phyloP scores from a whole-genome alignment of 2,888 invertebrate species.

The Tricholauxania praeusta region DNA sequence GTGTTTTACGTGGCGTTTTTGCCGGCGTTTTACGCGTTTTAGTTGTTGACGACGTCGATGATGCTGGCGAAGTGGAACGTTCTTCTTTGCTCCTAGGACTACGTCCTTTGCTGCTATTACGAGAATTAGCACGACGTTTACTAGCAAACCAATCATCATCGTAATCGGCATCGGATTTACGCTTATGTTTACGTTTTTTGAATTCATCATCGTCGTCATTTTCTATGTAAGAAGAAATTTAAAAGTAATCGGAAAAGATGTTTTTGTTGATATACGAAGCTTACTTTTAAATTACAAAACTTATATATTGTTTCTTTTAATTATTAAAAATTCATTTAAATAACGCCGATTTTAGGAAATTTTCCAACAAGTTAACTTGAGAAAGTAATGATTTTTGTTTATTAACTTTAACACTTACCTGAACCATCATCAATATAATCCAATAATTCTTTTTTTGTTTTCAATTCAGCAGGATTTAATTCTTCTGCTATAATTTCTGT shows the following conservation, averaged over 20 bases:
- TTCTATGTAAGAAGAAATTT: constrained; percentile 49
- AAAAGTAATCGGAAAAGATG: constrained; percentile 24
- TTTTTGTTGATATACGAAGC: constrained; percentile 23
- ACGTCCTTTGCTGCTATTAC: constrained; percentile 62
- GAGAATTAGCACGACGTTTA: constrained; percentile 59
- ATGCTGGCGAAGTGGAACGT: constrained; percentile 63
- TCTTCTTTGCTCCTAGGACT: constrained; percentile 62
- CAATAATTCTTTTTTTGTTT: constrained; percentile 65
- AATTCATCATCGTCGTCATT: constrained; percentile 66
- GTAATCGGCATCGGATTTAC: constrained; percentile 66
- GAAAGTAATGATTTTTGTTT: not conserved
- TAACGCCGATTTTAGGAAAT: no score
- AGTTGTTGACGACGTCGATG: constrained; percentile 62
- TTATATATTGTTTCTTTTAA: not conserved
- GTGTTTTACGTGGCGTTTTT: constrained; percentile 60
- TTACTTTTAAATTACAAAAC: constrained; percentile 20
- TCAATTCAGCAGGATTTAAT: constrained; percentile 56
- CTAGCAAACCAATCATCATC: constrained; percentile 68
- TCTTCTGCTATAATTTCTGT: constrained; percentile 52
- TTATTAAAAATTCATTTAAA: no score
- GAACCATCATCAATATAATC: constrained; percentile 67
- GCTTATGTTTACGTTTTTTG: constrained; percentile 62
- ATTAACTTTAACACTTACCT: constrained; percentile 52
- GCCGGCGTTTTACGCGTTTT: constrained; percentile 48
- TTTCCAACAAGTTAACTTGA: no score